phyloP scores from a whole-genome alignment of 2,113 vertebrate species.

The Epinephelus cyanopodus region DNA sequence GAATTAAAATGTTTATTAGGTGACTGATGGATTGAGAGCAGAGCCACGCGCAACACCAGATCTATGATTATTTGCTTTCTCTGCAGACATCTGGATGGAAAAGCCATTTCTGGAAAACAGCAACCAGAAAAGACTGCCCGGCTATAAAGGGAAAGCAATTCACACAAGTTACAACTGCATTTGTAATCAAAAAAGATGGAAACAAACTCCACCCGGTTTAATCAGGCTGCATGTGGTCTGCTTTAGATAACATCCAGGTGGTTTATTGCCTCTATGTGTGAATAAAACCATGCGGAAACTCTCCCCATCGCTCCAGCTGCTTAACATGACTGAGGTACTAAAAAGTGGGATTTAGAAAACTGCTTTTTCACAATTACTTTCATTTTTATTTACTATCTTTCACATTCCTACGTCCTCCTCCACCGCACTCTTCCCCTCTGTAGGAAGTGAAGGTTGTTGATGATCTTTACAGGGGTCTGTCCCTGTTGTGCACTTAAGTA shows the following conservation, averaged over 20 bases:
- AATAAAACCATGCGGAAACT: slow-evolving; percentile 38
- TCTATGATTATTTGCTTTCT: slow-evolving; percentile 36
- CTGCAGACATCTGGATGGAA: slow-evolving; percentile 36
- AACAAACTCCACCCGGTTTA: slow-evolving; percentile 55
- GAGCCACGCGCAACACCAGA: background rate
- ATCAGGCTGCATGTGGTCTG: slow-evolving; percentile 56
- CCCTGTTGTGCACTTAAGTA: slow-evolving; percentile 80
- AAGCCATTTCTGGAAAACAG: slow-evolving; percentile 49
- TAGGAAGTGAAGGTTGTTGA: slow-evolving; percentile 68
- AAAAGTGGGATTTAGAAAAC: slow-evolving; percentile 56
- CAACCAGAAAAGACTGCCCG: slow-evolving; percentile 29
- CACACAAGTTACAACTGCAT: slow-evolving; percentile 53
- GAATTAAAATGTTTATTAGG: slow-evolving; percentile 10
- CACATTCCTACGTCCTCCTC: slow-evolving; percentile 40
- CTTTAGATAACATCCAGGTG: slow-evolving; percentile 70
- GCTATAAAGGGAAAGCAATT: slow-evolving; percentile 46
- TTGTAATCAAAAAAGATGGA: slow-evolving; percentile 64
- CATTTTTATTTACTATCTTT: slow-evolving; percentile 67
- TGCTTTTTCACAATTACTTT: slow-evolving; percentile 61
- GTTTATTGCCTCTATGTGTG: slow-evolving; percentile 55
- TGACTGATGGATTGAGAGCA: slow-evolving; percentile 1
- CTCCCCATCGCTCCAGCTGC: slow-evolving; percentile 31
- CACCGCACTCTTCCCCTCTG: slow-evolving; percentile 25
- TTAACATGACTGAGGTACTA: slow-evolving; percentile 40
- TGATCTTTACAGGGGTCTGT: slow-evolving; percentile 77